A percentile compares a stretch with the other conserved stretches of the same genome.
phyloP scores from a whole-genome alignment of 2,797 vertebrate species.

The Euthynnus affinis region DNA sequence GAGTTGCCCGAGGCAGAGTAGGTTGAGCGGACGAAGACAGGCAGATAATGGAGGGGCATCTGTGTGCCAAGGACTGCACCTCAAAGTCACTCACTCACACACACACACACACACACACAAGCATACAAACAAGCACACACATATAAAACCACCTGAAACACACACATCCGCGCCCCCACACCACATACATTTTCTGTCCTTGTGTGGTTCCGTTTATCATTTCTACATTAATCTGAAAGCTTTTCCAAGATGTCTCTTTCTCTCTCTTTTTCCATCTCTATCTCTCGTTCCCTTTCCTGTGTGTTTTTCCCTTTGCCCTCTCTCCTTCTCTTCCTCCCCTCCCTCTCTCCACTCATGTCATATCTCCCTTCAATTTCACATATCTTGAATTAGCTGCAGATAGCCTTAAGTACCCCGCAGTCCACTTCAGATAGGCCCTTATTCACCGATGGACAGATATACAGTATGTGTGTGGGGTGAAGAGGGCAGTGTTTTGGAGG shows the following conservation, averaged over 20 bases:
- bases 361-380: constrained; percentile 86
- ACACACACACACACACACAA: constrained; percentile 29
- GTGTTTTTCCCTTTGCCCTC: constrained; percentile 22
- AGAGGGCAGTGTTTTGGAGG: constrained; percentile 60
- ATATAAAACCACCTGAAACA: constrained; percentile 49
- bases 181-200: constrained; percentile 69
- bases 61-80: constrained; percentile 87
- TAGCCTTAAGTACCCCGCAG: constrained; percentile 83
- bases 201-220: constrained; percentile 73
- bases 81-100: constrained; percentile 85
- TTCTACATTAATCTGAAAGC: constrained; percentile 78
- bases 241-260: constrained; percentile 75
- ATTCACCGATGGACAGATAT: constrained; percentile 79
- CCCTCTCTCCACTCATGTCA: constrained; percentile 68
- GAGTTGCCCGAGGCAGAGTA: constrained; percentile 93
- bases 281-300: constrained; percentile 22
- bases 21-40: constrained; percentile 90
- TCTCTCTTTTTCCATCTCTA: constrained; percentile 36
- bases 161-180: constrained; percentile 49
- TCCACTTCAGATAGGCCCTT: constrained; percentile 77
- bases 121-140: constrained; percentile 25
- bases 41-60: constrained; percentile 84
- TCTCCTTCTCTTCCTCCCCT: constrained; percentile 18
- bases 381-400: constrained; percentile 86
- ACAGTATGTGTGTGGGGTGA: constrained; percentile 47